Base-by-base conservation (phyloP, 2,113 vertebrate genomes). In the Podarcis raffonei region DNA sequence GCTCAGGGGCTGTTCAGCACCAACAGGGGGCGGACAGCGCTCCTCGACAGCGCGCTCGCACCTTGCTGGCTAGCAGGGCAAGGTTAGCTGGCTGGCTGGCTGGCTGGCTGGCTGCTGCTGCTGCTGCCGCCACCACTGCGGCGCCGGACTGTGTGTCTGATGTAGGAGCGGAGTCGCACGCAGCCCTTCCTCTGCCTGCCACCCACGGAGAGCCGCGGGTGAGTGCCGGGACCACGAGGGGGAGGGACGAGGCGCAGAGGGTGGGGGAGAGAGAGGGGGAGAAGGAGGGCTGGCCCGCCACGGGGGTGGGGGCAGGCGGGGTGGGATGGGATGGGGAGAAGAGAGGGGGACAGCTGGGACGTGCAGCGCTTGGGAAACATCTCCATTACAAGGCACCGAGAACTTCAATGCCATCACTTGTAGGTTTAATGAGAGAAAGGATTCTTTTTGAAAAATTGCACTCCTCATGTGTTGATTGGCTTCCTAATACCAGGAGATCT, bases 181-280 rank as follows among this genome's bases (percentile, higher is more conserved):
- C 65, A 18, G 30, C 0, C 11, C 20, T 16, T 0, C 42, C 76
- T 62, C 75, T 2, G 69, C 57, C 68, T 57, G 77, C 86, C 86
- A 81, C 86, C 86, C 86, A 87, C 86, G 86, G 77, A 87, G 77
- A 71, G 86, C 78, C 66, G 77, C 77, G 86, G 86, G 75, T 68
- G 85, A 86, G 85, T 78, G 85, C 5, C 35, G 74, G 84, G 84
- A 77, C 85, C 85, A 48, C 59, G 75, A 39, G 75, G 6, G 59
- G 59, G 85, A 32, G 85, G 59, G 83, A 59, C 5, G 6, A 75
- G 71, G 83, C 68, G 53, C 68, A 5, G 32, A 27, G 39, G 74
- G 37, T 22, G 1, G 27, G 82, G 27, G 71, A 18, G 57, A 12
- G 81, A 0, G 32, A n/a, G 35, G 1, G 12, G 11, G 20, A 25